phyloP scores from a whole-genome alignment of 2,113 vertebrate genomes.

The Sphaerodactylus townsendi region DNA sequence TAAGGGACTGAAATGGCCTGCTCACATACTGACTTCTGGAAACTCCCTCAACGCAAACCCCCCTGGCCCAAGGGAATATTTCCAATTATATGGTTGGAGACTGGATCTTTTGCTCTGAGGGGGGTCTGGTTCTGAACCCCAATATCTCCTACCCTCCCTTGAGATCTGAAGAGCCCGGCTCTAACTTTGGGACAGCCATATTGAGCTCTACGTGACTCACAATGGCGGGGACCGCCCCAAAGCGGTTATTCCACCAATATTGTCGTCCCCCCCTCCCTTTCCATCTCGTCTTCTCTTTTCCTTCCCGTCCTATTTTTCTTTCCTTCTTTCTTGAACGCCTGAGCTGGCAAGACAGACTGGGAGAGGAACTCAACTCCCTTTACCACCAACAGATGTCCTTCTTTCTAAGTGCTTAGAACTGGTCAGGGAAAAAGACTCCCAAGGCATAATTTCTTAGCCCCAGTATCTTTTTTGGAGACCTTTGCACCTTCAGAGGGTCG shows the following conservation, averaged over 20 bases:
- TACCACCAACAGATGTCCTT: neutral
- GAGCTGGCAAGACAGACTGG: neutral
- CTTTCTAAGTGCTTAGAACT: too few species aligned
- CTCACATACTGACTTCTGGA: neutral
- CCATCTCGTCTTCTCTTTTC: neutral
- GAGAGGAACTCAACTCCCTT: too few species aligned
- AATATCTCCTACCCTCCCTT: neutral
- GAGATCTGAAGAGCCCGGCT: neutral
- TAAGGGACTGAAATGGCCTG: neutral
- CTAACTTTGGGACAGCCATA: neutral
- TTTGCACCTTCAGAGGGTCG: too few species aligned
- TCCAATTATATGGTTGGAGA: neutral
- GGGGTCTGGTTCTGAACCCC: neutral
- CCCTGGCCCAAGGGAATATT: too few species aligned
- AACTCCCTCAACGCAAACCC: too few species aligned
- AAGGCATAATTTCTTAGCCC: too few species aligned
- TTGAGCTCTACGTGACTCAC: too few species aligned
- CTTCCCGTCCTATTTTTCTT: neutral
- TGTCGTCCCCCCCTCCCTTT: too few species aligned
- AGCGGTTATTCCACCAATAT: too few species aligned
- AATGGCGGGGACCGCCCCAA: rapidly evolving
- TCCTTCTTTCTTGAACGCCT: neutral
- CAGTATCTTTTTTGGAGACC: too few species aligned
- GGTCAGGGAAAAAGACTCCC: too few species aligned
- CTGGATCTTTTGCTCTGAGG: neutral